Percentiles rank a stretch among this genome's conserved stretches.
These are phyloP conservation scores for Phocoena sinus DNA, from an alignment of 2,113 vertebrate genomes.

Conservation along the genomic window DNA sequence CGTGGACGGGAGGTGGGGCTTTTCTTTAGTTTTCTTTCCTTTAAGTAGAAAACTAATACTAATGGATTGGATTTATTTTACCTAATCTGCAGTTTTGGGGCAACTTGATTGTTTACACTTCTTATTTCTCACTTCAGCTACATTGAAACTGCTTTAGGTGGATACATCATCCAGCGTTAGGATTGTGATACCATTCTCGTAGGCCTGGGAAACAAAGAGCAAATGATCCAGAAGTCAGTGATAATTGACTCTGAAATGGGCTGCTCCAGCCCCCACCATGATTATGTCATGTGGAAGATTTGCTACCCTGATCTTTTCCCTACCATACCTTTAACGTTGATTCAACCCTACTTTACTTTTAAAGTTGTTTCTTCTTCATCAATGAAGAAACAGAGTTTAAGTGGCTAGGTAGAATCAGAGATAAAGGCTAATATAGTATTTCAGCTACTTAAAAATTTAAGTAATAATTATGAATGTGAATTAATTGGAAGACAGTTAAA, in stretches of 20 bases:
- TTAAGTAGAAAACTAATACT: conserved; percentile 25
- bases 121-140: conserved; percentile 17
- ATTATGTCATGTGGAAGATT: conserved; percentile 5
- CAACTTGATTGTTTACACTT: neutral
- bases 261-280: neutral
- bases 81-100: neutral
- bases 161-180: neutral
- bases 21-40: conserved; percentile 54
- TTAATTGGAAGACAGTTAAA: conserved; percentile 32
- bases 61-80: conserved; percentile 33
- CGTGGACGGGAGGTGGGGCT: conserved; percentile 12
- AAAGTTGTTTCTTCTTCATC: neutral
- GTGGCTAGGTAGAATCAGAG: neutral
- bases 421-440: neutral
- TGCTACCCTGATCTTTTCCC: neutral
- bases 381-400: conserved; percentile 24
- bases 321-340: conserved; percentile 3
- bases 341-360: neutral
- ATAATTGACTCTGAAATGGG: conserved; percentile 29
- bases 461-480: conserved; percentile 16
- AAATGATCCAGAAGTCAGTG: conserved; percentile 7
- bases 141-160: neutral
- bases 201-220: conserved; percentile 29
- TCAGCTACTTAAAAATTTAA: neutral
- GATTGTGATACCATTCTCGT: conserved; percentile 32